A percentile compares a stretch with the other conserved stretches of the same genome.
phyloP scores from a whole-genome alignment of 2,888 invertebrate genomes.

The Conistra vaccinii region DNA sequence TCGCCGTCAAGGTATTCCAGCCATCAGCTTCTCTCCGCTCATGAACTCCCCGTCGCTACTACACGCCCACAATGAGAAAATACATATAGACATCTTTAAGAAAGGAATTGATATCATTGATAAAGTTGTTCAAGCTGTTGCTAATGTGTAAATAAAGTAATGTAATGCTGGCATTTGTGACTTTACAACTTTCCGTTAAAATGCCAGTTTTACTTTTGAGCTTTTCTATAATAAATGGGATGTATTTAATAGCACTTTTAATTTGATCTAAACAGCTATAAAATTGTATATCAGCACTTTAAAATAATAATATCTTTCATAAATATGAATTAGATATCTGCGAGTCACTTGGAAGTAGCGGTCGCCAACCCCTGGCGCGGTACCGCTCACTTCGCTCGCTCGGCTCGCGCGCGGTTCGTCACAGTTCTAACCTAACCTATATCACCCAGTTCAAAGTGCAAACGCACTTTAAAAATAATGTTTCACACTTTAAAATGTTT shows the following conservation, averaged over 20 bases:
- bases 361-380: too few species aligned
- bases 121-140: slow-evolving; percentile 91
- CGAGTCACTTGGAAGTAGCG: too few species aligned
- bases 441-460: too few species aligned
- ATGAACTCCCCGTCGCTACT: slow-evolving; percentile 94
- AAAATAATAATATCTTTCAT: too few species aligned
- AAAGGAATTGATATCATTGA: slow-evolving; percentile 94
- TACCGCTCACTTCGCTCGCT: too few species aligned
- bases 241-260: neutral
- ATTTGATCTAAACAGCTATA: too few species aligned
- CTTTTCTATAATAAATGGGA: neutral
- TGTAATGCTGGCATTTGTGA: neutral
- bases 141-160: slow-evolving; percentile 76
- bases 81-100: slow-evolving; percentile 93
- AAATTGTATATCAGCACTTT: too few species aligned
- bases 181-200: neutral
- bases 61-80: slow-evolving; percentile 95
- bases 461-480: too few species aligned
- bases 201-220: neutral
- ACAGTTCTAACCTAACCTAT: too few species aligned
- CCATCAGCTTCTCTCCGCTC: slow-evolving; percentile 95
- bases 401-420: too few species aligned
- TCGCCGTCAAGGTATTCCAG: slow-evolving; percentile 93
- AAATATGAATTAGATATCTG: too few species aligned
- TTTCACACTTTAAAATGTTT: too few species aligned